Evolutionary conservation across 2,888 invertebrate genomes (phyloP), one percentile per base, ranked within the genome.

Genomic region (Parochlus steinenii): DNA sequence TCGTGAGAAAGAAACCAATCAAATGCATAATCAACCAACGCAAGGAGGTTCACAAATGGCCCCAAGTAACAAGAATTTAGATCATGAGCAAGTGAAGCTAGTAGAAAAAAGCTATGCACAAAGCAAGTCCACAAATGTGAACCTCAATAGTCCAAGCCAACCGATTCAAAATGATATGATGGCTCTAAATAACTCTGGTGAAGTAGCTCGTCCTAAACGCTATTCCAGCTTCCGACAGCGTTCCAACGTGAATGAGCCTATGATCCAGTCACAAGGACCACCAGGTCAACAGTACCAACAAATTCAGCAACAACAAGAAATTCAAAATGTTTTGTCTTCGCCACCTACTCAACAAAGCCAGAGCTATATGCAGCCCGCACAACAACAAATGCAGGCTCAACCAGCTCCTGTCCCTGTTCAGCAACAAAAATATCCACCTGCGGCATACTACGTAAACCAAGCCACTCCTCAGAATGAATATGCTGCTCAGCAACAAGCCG

Each of bases 191-290:
- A 40, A n/a, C 46, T 42, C 30, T 43, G n/a, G n/a, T 23, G 48
- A 58, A 36, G 55, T 53, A 20, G 61, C 55, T 39, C 60, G 69
- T 42, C 68, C 74, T 6, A 76, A 76, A 47, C 62, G 76, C 16
- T 77, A 77, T 51, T 77, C 76, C 3, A 70, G 71, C 38, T 63
- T 74, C 45, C 61, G 76, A 37, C 71, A 72, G 49, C 55, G 70
- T 36, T 60, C 63, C 28, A 42, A 50, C 6, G 51, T 56, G 24
- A 40, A 53, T 2, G 56, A 57, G 18, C n/a, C n/a, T n/a, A n/a
- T n/a, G n/a, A n/a, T n/a, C n/a, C n/a, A n/a, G n/a, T n/a, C n/a
- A n/a, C n/a, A n/a, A n/a, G 54, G 47, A 16, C 49, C 48, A 19
- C 41, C 47, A 2, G 53, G 51, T 33, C 51, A 48, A 31, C 49